Evolutionary conservation across 2,888 invertebrate genomes (phyloP).

Genomic region (Aleiodes testaceus): DNA sequence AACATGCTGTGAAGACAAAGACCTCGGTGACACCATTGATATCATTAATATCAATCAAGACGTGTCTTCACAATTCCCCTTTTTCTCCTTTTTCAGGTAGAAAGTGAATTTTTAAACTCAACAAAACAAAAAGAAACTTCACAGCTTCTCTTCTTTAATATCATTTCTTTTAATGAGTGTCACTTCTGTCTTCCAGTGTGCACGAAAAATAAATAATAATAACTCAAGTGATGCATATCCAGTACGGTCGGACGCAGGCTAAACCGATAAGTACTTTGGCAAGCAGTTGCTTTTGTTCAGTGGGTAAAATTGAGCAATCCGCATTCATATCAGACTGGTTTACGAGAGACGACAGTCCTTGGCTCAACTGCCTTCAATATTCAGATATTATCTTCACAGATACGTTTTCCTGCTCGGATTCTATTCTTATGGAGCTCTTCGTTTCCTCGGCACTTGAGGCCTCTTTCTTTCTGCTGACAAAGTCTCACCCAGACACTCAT

Average conservation of each 20-base stretch:
- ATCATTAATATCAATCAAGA: too few species aligned
- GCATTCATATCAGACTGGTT: constrained; percentile 62
- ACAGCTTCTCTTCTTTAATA: constrained; percentile 41
- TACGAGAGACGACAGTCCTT: constrained; percentile 63
- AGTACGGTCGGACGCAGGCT: constrained; percentile 39
- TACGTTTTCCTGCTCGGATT: constrained; percentile 38
- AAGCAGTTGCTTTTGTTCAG: constrained; percentile 42
- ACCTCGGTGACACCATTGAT: too few species aligned
- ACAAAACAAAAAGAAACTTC: background rate
- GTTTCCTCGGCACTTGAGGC: constrained; percentile 37
- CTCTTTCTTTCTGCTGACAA: constrained; percentile 58
- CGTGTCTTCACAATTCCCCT: too few species aligned
- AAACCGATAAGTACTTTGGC: constrained; percentile 48
- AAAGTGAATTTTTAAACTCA: too few species aligned
- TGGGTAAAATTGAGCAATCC: constrained; percentile 58
- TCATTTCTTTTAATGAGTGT: constrained; percentile 19
- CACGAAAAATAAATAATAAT: constrained; percentile 49
- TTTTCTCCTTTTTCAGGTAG: too few species aligned
- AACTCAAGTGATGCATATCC: constrained; percentile 44
- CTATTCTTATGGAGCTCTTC: constrained; percentile 38
- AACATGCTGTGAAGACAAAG: too few species aligned
- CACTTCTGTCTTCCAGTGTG: constrained; percentile 39
- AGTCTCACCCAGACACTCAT: constrained; percentile 39
- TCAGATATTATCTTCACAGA: constrained; percentile 65
- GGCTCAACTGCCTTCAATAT: constrained; percentile 64